Base-by-base conservation (phyloP, 2,113 vertebrate genomes). In the Origma solitaria region DNA sequence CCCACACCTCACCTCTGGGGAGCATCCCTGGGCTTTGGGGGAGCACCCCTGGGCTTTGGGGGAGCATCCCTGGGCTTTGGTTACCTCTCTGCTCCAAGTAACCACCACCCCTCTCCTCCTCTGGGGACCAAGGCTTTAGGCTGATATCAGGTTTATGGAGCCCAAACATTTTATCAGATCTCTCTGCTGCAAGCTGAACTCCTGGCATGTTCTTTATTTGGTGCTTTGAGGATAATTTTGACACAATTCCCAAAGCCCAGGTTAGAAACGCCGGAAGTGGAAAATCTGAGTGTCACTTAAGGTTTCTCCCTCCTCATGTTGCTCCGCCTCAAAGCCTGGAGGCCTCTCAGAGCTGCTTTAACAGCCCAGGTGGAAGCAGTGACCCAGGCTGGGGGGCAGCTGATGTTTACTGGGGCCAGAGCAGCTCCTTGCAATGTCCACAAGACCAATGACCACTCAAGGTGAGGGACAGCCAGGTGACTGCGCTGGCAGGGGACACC, bases 81-180 rank as follows among this genome's bases (percentile, higher is more conserved):
- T n/a, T n/a, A n/a, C n/a, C n/a, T n/a, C n/a, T n/a, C 38, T 45
- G 28, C 45, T 80, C 24, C 25, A 2, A 0, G 5, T 2, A 11
- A 21, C 10, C 35, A 22, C 8, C 33, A 44, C 10, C 31, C 24
- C 21, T 14, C 9, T 22, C 15, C 20, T 57, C 53, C 23, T 27
- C 49, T 4, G 5, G 17, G 35, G 13, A 51, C 8, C 21, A 35
- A 27, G 53, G 11, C 11, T 61, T 86, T 3, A 6, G 40, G 56
- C 15, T 69, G 31, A 30, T 12, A 16, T 44, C 31, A n/a, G 30
- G 12, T 66, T 77, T 60, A 23, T 2, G 2, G n/a, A 37, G 37
- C 4, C 7, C 40, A 18, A 30, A 33, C 0, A 1, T 25, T 69
- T 33, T 4, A 9, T 6, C 56, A 44, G 15, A 11, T 23, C 28